phyloP scores from a whole-genome alignment of 1,140 invertebrate species.

The Drosophila ercepeae region DNA sequence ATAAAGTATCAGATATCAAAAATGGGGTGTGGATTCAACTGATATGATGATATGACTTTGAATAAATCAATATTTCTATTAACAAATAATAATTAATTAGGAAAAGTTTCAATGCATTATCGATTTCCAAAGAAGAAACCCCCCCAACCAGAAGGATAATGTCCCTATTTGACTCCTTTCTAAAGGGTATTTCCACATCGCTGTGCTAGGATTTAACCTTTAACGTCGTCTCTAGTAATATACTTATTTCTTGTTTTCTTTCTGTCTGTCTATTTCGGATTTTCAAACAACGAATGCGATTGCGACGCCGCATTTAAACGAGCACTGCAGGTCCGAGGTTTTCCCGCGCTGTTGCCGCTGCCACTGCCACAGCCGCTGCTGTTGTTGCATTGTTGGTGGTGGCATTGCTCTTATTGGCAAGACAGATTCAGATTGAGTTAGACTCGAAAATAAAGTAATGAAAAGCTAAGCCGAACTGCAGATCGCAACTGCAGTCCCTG shows the following conservation, averaged over 20 bases:
- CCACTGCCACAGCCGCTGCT: no score
- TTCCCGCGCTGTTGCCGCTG: slow-evolving; percentile 1
- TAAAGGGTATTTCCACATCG: slow-evolving; percentile 13
- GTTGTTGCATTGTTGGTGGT: no score
- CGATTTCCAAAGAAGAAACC: no score
- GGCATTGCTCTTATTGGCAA: slow-evolving; percentile 45
- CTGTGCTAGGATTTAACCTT: background rate
- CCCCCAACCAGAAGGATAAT: no score
- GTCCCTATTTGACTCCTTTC: no score
- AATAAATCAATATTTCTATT: slow-evolving; percentile 3
- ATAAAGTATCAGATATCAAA: slow-evolving; percentile 29
- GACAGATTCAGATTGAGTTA: slow-evolving; percentile 47
- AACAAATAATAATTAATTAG: background rate
- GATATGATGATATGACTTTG: no score
- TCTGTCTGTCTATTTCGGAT: slow-evolving; percentile 44
- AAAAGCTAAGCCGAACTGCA: slow-evolving; percentile 37
- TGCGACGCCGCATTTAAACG: slow-evolving; percentile 50
- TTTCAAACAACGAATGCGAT: slow-evolving; percentile 49
- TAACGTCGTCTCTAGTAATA: slow-evolving; percentile 31
- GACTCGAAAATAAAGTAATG: slow-evolving; percentile 56
- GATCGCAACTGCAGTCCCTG: slow-evolving; percentile 3
- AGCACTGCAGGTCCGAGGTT: slow-evolving; percentile 28
- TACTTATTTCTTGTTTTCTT: slow-evolving; percentile 53
- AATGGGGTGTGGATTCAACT: slow-evolving; percentile 16
- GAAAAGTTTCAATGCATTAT: no score